Conservation (phyloP, 2,113 vertebrate genomes). For the Lagopus leucura region DNA sequence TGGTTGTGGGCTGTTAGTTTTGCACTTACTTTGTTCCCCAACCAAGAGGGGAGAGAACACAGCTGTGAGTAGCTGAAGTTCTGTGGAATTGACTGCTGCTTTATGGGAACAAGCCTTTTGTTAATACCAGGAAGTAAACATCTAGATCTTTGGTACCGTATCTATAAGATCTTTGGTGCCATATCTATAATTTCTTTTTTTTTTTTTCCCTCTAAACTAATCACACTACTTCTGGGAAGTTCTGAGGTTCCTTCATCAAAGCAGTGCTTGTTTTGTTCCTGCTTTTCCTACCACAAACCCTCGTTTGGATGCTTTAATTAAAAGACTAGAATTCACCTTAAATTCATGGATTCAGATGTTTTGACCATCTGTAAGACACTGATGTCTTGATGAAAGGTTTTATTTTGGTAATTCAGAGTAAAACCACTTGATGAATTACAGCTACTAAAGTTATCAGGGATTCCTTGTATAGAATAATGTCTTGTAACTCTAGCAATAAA, state of each 20-base stretch:
- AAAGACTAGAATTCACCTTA: background rate
- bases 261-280: background rate
- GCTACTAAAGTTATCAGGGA: background rate
- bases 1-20: background rate
- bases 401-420: background rate
- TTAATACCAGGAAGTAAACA: background rate
- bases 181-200: background rate
- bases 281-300: background rate
- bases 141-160: background rate
- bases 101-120: background rate
- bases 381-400: background rate
- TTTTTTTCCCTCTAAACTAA: background rate
- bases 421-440: background rate
- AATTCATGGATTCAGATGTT: background rate
- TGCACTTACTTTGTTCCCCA: accelerated
- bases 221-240: background rate
- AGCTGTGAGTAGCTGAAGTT: background rate
- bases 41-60: background rate
- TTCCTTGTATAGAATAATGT: background rate
- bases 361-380: background rate
- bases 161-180: background rate
- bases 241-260: background rate
- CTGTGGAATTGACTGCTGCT: background rate
- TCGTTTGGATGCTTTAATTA: background rate
- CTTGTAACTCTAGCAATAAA: background rate